phyloP scores from a whole-genome alignment of 2,797 vertebrate genomes.

The Lithobates sylvaticus region DNA sequence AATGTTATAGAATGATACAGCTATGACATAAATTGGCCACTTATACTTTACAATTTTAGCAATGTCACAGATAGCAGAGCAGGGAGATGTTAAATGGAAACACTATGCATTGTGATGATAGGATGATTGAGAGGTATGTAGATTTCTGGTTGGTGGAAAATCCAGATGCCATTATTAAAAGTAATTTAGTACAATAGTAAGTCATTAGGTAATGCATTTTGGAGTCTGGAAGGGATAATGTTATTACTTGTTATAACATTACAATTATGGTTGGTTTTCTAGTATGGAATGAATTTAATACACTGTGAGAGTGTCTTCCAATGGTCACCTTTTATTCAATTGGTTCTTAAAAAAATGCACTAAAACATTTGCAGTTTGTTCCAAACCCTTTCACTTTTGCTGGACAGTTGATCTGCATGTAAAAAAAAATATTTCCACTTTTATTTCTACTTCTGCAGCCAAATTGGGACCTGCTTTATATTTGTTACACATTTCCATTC shows the following conservation, averaged over 20 bases:
- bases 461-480: too few relatives aligned
- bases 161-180: neutral
- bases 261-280: neutral
- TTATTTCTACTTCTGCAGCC: too few relatives aligned
- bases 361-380: too few relatives aligned
- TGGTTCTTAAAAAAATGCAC: too few relatives aligned
- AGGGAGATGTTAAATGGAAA: neutral
- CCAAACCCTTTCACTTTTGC: too few relatives aligned
- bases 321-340: neutral
- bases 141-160: neutral
- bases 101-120: neutral
- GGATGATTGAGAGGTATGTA: neutral
- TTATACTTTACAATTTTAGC: constrained; percentile 14
- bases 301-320: neutral
- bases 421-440: too few relatives aligned
- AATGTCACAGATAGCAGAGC: neutral
- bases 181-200: neutral
- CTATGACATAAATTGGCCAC: constrained; percentile 30
- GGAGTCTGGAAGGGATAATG: neutral
- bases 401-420: too few relatives aligned
- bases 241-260: neutral
- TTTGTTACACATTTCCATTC: too few relatives aligned
- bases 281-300: neutral
- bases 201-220: constrained; percentile 3
- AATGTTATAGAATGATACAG: constrained; percentile 33